Conservation (phyloP, 2,113 vertebrate species). For the Lipophrys pholis region DNA sequence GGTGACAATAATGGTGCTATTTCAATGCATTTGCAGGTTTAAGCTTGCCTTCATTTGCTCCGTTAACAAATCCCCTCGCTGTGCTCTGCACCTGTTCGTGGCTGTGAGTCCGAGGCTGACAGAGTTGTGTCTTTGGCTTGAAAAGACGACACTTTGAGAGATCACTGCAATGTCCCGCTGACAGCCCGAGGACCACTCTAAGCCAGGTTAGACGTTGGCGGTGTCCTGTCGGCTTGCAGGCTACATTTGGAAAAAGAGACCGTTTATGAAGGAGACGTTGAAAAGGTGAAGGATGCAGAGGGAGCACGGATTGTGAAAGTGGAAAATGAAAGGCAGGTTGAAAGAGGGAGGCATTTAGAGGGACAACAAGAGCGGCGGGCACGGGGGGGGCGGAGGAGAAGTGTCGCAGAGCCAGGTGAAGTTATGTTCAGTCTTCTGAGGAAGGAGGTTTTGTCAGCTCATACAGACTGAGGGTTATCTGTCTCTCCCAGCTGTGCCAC, state of each 20-base stretch:
- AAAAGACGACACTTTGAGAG: slow-evolving; percentile 33
- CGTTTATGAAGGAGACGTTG: slow-evolving; percentile 45
- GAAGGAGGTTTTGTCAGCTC: slow-evolving; percentile 68
- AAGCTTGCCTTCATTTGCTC: neutral
- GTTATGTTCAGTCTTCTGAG: slow-evolving; percentile 60
- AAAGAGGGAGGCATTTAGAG: slow-evolving; percentile 55
- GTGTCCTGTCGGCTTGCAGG: slow-evolving; percentile 32
- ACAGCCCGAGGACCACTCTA: slow-evolving; percentile 37
- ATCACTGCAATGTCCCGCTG: slow-evolving; percentile 38
- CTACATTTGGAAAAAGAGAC: slow-evolving; percentile 40
- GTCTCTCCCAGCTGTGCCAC: slow-evolving; percentile 75
- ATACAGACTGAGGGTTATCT: slow-evolving; percentile 75
- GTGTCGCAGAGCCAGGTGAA: slow-evolving; percentile 59
- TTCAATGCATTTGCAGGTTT: too few relatives aligned
- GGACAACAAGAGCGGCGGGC: slow-evolving; percentile 41
- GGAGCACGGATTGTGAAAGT: slow-evolving; percentile 36
- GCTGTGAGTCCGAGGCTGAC: slow-evolving; percentile 1
- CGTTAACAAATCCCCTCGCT: slow-evolving; percentile 1
- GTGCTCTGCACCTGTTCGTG: slow-evolving; percentile 18
- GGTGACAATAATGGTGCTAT: too few relatives aligned
- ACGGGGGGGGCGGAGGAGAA: slow-evolving; percentile 19
- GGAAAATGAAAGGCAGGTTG: slow-evolving; percentile 56
- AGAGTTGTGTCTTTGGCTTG: neutral
- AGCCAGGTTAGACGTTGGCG: slow-evolving; percentile 24
- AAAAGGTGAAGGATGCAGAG: slow-evolving; percentile 55